Evolutionary conservation across 2,888 invertebrate genomes (phyloP), one percentile per base, ranked within the genome.

Genomic region (Cryptocheilus praepositus): DNA sequence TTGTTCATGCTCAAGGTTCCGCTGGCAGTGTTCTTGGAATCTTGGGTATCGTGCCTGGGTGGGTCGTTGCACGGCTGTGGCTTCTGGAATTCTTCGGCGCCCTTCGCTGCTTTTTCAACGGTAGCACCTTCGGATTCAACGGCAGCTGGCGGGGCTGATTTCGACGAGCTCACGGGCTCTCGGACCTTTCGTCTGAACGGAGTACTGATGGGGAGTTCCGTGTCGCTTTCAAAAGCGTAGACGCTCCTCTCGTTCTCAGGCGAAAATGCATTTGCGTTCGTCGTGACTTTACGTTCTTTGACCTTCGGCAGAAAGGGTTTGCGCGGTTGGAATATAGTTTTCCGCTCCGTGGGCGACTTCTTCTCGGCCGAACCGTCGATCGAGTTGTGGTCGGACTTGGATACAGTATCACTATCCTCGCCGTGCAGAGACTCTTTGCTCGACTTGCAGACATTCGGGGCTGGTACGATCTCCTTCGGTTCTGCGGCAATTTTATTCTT

Each of bases 211-310:
- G 90, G 90, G 18, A 91, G 89, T 67, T 93, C 93, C 36, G 91
- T 91, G 52, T 93, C 93, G 71, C 92, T 93, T 74, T 93, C 93
- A 83, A 94, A 94, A 1, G 94, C 94, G 80, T 94, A 94, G 16
- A 94, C 92, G 67, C 93, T 93, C 68, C 92, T 92, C 83, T 93
- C 93, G 81, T 93, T 93, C 74, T 92, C 92, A 0, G 92, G 92
- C 0, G 93, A 93, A 85, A 93, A 93, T 0, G 93, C 93, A 79
- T 89, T 91, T 3, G 90, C 88, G 77, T 89, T 91, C 0, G 90
- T 90, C 22, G 87, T 82, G 28, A 83, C 84, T 63, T 87, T 89
- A 56, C 90, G 89, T 71, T 91, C 89, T 73, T 92, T 93, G 7
- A 90, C 89, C 73, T 90, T 90, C 54, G 92, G 91, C 61, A 92